Evolutionary conservation across 1,140 invertebrate genomes (phyloP).

Genomic region (Delia radicum): DNA sequence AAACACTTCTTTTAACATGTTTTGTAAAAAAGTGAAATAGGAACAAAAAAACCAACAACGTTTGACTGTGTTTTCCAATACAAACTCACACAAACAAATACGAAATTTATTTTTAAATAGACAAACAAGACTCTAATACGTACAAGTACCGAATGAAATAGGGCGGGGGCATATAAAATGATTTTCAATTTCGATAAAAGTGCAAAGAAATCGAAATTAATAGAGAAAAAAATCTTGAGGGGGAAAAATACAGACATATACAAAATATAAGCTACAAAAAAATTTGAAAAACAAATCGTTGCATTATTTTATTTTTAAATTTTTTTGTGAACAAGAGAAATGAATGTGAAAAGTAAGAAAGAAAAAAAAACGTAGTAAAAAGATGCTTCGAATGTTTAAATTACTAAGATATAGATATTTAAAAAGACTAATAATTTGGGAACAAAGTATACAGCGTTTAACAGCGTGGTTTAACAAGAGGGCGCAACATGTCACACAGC

Average conservation of each 20-base stretch:
- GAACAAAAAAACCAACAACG: too few species aligned
- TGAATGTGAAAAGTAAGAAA: background rate
- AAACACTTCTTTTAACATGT: background rate
- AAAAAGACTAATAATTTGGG: too few species aligned
- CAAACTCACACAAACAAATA: background rate
- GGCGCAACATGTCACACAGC: too few species aligned
- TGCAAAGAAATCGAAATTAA: background rate
- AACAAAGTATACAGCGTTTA: too few species aligned
- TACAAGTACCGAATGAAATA: background rate
- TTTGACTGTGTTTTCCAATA: too few species aligned
- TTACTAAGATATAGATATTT: background rate
- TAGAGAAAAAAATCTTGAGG: background rate
- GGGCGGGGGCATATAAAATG: background rate
- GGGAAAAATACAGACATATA: background rate
- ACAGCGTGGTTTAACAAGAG: too few species aligned
- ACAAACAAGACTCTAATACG: background rate
- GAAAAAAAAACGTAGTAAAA: background rate
- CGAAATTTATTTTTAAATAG: background rate
- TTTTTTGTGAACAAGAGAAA: background rate
- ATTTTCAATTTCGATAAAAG: background rate
- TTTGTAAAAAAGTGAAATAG: background rate
- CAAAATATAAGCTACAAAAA: background rate
- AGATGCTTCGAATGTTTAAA: background rate
- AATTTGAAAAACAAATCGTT: background rate
- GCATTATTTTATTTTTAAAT: background rate